phyloP scores from a whole-genome alignment of 2,797 vertebrate species.

The Tragopan temminckii region DNA sequence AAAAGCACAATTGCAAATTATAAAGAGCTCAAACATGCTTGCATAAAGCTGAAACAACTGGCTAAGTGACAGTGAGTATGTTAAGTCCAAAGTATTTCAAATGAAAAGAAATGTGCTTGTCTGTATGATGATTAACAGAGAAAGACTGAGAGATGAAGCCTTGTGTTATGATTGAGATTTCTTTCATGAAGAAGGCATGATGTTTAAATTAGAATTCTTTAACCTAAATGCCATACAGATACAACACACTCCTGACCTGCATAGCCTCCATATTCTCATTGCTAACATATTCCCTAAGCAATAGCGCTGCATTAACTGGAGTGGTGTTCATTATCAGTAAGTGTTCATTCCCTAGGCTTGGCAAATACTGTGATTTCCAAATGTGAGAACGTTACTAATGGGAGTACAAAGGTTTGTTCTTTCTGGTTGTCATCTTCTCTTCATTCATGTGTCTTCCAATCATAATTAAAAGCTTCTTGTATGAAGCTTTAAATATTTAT shows the following conservation, averaged over 20 bases:
- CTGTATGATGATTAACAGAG: background rate
- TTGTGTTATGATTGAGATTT: background rate
- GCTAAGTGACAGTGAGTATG: background rate
- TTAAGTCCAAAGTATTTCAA: background rate
- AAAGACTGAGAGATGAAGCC: background rate
- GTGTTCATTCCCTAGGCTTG: background rate
- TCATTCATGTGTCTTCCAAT: background rate
- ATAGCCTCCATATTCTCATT: slow-evolving; percentile 34
- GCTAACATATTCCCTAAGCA: slow-evolving; percentile 28
- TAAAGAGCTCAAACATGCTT: background rate
- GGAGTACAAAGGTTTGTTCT: slow-evolving; percentile 37
- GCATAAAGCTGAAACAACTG: background rate
- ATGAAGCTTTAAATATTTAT: slow-evolving; percentile 13
- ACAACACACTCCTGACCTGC: slow-evolving; percentile 6
- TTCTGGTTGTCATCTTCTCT: slow-evolving; percentile 35
- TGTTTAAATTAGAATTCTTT: slow-evolving; percentile 55
- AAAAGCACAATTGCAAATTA: slow-evolving; percentile 14
- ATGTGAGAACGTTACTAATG: background rate
- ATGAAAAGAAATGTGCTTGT: background rate
- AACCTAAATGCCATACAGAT: slow-evolving; percentile 22
- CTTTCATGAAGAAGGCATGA: slow-evolving; percentile 11
- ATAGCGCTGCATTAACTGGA: background rate
- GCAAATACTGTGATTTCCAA: slow-evolving; percentile 26
- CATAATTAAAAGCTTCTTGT: slow-evolving; percentile 36
- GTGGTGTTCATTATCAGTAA: slow-evolving; percentile 24